Base-by-base conservation (phyloP, 2,113 vertebrate species). In the Nibea albiflora region DNA sequence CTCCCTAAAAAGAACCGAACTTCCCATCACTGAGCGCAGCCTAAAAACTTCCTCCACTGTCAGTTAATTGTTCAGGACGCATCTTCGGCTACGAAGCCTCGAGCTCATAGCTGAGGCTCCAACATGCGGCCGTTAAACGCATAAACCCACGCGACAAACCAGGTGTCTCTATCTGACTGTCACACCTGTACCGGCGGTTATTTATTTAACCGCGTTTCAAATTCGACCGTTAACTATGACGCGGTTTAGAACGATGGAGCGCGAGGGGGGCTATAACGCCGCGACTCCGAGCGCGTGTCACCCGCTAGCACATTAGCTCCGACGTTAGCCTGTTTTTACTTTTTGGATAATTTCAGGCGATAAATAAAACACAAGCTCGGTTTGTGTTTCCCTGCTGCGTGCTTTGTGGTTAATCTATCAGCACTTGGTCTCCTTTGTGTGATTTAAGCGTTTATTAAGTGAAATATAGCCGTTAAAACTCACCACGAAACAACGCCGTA, bases 401-500 rank as follows among this genome's bases (percentile, higher is more conserved):
- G 1, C 0, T 42, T 19, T 1, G 26, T 2, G 0, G 0, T 0
- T 0, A 1, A 0, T 1, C 16, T 6, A 24, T 4, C 14, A 1
- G 20, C 26, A n/a, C 0, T 1, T 22, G 0, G 6, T 2, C 4
- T 19, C 0, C 0, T 5, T 8, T 0, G 12, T 0, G 0, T 12
- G 1, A 2, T 19, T 24, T 20, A 12, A 5, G 1, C 0, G 0
- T 20, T 61, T 62, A 81, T 75, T 60, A 22, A 39, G 0, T 3
- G 4, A 26, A 77, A 83, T 17, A 63, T 0, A 0, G 0, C 4
- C 0, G 19, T 20, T 20, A n/a, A 72, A 47, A 92, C 97, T 95
- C 92, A 97, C 96, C 93, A 87, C 94, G 92, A 91, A 39, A 95
- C 96, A 98, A 99, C 93, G 97, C 97, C 97, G 97, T 96, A 91